Percentiles rank a stretch among this genome's conserved stretches.
Evolutionary conservation across 2,888 invertebrate species (phyloP).

Genomic region (Oithona nana): DNA sequence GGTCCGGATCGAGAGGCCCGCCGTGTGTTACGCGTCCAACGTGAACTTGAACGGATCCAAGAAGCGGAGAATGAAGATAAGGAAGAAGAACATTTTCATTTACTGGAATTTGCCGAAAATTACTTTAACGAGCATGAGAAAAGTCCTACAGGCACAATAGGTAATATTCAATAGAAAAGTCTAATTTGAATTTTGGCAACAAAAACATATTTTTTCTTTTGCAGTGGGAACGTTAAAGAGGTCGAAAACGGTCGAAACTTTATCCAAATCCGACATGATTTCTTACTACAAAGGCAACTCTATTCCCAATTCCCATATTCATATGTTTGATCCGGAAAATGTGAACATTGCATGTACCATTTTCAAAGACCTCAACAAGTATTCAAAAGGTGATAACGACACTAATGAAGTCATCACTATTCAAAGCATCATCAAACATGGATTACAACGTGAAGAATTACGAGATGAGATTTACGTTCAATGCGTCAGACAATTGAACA

Average conservation of each 20-base stretch:
- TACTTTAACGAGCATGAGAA: slow-evolving; percentile 76
- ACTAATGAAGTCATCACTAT: slow-evolving; percentile 54
- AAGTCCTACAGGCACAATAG: slow-evolving; percentile 60
- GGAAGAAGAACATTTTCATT: slow-evolving; percentile 45
- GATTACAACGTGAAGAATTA: slow-evolving; percentile 73
- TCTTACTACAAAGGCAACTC: slow-evolving; percentile 66
- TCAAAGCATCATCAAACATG: slow-evolving; percentile 63
- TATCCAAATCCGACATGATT: slow-evolving; percentile 82
- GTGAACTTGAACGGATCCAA: slow-evolving; percentile 61
- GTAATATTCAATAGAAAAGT: no score
- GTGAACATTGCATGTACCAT: slow-evolving; percentile 69
- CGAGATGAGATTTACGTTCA: slow-evolving; percentile 69
- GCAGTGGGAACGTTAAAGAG: slow-evolving; percentile 60
- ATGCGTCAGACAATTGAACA: slow-evolving; percentile 67
- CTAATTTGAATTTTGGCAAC: slow-evolving; percentile 66
- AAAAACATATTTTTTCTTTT: no score
- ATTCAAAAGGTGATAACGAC: slow-evolving; percentile 67
- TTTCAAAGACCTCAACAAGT: slow-evolving; percentile 78
- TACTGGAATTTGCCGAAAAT: slow-evolving; percentile 79
- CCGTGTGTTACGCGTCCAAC: slow-evolving; percentile 63
- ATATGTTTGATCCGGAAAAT: slow-evolving; percentile 86
- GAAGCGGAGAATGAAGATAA: slow-evolving; percentile 33
- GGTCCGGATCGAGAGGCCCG: slow-evolving; percentile 48
- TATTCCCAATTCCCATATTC: slow-evolving; percentile 81
- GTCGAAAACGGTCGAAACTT: slow-evolving; percentile 38